Conservation (phyloP, 2,797 vertebrate species). For the Knipowitschia caucasica region DNA sequence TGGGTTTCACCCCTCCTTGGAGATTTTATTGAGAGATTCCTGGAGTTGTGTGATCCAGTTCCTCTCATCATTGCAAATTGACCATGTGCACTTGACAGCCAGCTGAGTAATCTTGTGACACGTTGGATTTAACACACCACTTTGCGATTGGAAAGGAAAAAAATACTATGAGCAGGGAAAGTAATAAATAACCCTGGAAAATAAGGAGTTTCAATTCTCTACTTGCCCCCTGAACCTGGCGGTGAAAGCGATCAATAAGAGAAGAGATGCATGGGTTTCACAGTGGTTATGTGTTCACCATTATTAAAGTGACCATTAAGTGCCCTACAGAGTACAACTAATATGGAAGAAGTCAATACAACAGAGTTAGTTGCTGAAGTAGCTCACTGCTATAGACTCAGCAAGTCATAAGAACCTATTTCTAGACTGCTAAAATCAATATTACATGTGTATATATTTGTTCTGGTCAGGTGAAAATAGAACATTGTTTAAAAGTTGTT, state of each 20-base stretch:
- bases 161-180: conserved; percentile 72
- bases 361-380: conserved; percentile 30
- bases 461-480: background rate
- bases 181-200: conserved; percentile 71
- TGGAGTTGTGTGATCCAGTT: conserved; percentile 62
- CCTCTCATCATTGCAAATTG: conserved; percentile 74
- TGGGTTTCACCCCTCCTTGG: conserved; percentile 22
- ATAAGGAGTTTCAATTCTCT: conserved; percentile 67
- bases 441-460: background rate
- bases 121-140: conserved; percentile 72
- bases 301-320: conserved; percentile 59
- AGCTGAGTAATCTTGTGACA: conserved; percentile 74
- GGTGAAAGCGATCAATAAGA: conserved; percentile 69
- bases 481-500: too few species aligned
- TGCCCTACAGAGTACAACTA: conserved; percentile 43
- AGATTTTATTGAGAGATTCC: conserved; percentile 63
- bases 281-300: conserved; percentile 51
- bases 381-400: conserved; percentile 19
- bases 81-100: conserved; percentile 71
- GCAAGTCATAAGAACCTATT: conserved; percentile 1
- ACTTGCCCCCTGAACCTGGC: conserved; percentile 67
- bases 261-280: conserved; percentile 53
- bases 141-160: conserved; percentile 72
- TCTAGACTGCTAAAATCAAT: background rate
- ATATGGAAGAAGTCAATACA: conserved; percentile 46